A percentile compares a stretch with the other conserved stretches of the same genome.
Conservation (phyloP, 2,888 invertebrate genomes). For the Drosophila incognita region DNA sequence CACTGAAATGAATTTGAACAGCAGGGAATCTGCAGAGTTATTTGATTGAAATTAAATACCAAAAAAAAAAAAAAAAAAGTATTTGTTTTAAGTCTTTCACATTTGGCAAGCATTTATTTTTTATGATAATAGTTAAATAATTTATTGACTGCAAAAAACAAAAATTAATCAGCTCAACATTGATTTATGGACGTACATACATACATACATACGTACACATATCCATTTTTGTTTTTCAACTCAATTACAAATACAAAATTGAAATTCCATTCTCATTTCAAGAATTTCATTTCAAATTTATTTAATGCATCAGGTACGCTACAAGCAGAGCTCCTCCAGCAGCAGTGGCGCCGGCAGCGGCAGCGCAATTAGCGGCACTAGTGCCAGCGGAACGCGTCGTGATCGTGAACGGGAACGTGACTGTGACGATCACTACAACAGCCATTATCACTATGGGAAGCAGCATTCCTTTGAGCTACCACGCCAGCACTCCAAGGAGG, state of each 20-base stretch:
- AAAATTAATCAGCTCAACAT: background rate
- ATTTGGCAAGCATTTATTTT: background rate
- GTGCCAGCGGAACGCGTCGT: slow-evolving; percentile 48
- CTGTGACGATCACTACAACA: slow-evolving; percentile 67
- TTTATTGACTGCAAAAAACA: background rate
- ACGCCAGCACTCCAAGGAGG: slow-evolving; percentile 84
- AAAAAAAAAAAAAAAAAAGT: background rate
- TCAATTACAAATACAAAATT: background rate
- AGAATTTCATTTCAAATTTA: background rate
- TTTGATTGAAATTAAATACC: background rate
- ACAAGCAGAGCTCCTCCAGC: slow-evolving; percentile 68
- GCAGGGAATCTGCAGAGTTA: background rate
- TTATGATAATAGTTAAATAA: background rate
- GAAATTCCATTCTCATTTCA: background rate
- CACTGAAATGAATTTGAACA: background rate
- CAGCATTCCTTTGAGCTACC: slow-evolving; percentile 81
- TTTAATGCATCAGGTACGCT: slow-evolving; percentile 60
- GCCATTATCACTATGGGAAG: slow-evolving; percentile 70
- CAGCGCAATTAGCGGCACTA: slow-evolving; percentile 50
- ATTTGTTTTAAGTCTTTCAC: background rate
- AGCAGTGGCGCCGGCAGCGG: slow-evolving; percentile 64
- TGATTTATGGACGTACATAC: background rate
- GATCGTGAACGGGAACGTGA: slow-evolving; percentile 62
- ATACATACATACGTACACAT: background rate
- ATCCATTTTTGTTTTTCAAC: background rate